These are phyloP conservation scores for Bagarius yarrelli DNA, from an alignment of 2,113 vertebrate genomes.

Conservation along the genomic window DNA sequence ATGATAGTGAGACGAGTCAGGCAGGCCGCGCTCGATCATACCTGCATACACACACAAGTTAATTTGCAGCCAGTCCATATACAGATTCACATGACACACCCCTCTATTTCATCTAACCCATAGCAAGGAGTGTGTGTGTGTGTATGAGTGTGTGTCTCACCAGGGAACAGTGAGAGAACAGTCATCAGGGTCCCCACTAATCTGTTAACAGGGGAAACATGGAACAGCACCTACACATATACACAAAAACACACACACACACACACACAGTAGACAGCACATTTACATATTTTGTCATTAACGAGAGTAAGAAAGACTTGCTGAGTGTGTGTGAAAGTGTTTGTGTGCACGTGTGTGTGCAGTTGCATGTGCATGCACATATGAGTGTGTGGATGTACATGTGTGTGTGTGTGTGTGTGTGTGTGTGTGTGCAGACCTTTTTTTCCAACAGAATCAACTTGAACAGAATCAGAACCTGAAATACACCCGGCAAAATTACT, in stretches of 20 bases:
- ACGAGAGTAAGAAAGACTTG: too few relatives aligned
- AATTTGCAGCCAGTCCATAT: too few relatives aligned
- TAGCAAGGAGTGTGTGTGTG: neutral
- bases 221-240: slow-evolving; percentile 84
- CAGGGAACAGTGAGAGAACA: slow-evolving; percentile 91
- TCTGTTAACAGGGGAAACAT: slow-evolving; percentile 90
- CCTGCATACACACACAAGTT: slow-evolving; percentile 69
- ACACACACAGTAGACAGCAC: too few relatives aligned
- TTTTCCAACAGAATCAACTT: slow-evolving; percentile 97
- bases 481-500: neutral
- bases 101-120: neutral
- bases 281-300: too few relatives aligned
- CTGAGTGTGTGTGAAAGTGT: neutral
- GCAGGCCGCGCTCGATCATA: slow-evolving; percentile 93
- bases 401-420: neutral
- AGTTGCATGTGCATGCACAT: too few relatives aligned
- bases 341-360: neutral
- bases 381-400: neutral
- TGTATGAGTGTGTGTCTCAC: slow-evolving; percentile 67
- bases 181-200: slow-evolving; percentile 93
- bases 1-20: slow-evolving; percentile 88
- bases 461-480: slow-evolving; percentile 91
- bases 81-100: neutral
- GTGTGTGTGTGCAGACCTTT: slow-evolving; percentile 75
- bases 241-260: slow-evolving; percentile 20